Base-by-base conservation (phyloP, 2,797 vertebrate species). In the Uromys caudimaculatus region DNA sequence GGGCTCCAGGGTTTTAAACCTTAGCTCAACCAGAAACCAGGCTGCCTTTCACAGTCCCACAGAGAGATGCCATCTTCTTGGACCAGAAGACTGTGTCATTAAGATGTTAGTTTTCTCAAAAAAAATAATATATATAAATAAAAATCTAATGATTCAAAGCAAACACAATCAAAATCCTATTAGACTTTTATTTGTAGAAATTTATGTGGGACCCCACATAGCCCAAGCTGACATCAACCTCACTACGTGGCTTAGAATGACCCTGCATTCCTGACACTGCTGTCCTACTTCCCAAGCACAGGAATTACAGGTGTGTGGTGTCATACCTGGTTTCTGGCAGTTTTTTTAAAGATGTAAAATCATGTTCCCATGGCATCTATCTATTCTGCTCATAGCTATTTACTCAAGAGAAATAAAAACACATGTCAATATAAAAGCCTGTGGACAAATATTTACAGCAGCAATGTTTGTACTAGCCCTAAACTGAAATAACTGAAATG, bases 161-260 rank as follows among this genome's bases (percentile, higher is more conserved):
- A 75, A 91, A n/a, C 29, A n/a, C 11, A 92, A 38, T 58, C 27
- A 94, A 93, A 96, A 85, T 89, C 7, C 41, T 50, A 75, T 50
- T 13, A 81, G 73, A 12, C 1, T 73, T 77, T 52, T n/a, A 41
- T 27, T 87, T 73, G 35, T 29, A 92, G n/a, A 90, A 81, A 52
- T 67, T 60, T 16, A 52, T 88, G 9, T 50, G 17, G 35, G 23
- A 10, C 29, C 10, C n/a, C 56, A 32, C 19, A 10, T 44, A 62
- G 16, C 14, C 16, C 58, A 47, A 29, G 24, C 2, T 60, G 79
- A 58, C 38, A 38, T 60, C 56, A 41, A 5, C 21, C 60, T 64
- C 16, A 47, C 60, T 21, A 47, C 7, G 29, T 35, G 21, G 60
- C 60, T 84, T 64, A 64, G 14, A 62, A 35, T 84, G 60, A 50